Evolutionary conservation across 92 coral and sea anemone species (phyloP).

Genomic region (Porites cylindrica): DNA sequence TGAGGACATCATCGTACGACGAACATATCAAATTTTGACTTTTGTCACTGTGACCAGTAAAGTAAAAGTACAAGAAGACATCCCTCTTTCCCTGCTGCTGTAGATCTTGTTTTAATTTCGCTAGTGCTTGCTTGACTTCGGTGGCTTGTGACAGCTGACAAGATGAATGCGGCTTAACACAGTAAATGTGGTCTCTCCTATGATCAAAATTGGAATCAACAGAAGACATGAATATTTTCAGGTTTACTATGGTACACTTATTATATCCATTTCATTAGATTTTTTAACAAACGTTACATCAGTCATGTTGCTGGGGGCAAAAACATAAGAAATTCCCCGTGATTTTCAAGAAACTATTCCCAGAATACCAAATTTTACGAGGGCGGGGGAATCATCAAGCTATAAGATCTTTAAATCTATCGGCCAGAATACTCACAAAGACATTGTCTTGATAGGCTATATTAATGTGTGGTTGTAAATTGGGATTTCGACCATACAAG

Average conservation of each 20-base stretch:
- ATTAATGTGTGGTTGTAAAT: too few species aligned
- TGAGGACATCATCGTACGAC: constrained; percentile 17
- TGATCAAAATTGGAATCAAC: neutral
- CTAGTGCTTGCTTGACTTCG: neutral
- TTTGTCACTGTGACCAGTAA: constrained; percentile 47
- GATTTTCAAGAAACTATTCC: too few species aligned
- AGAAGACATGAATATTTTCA: neutral
- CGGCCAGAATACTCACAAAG: too few species aligned
- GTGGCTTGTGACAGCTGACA: neutral
- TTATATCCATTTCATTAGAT: neutral
- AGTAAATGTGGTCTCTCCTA: constrained; percentile 31
- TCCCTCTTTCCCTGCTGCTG: constrained; percentile 4
- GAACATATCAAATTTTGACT: constrained; percentile 39
- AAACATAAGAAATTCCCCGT: too few species aligned
- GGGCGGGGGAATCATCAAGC: too few species aligned
- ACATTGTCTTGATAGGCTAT: too few species aligned
- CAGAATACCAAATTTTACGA: too few species aligned
- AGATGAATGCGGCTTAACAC: constrained; percentile 1
- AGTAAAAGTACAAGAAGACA: constrained; percentile 38
- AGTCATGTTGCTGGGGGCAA: too few species aligned
- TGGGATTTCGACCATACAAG: too few species aligned
- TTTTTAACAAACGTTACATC: too few species aligned
- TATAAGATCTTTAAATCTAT: too few species aligned
- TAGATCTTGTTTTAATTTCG: neutral
- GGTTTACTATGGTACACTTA: neutral